phyloP scores from a whole-genome alignment of 2,113 vertebrate genomes.

The Oreochromis niloticus region DNA sequence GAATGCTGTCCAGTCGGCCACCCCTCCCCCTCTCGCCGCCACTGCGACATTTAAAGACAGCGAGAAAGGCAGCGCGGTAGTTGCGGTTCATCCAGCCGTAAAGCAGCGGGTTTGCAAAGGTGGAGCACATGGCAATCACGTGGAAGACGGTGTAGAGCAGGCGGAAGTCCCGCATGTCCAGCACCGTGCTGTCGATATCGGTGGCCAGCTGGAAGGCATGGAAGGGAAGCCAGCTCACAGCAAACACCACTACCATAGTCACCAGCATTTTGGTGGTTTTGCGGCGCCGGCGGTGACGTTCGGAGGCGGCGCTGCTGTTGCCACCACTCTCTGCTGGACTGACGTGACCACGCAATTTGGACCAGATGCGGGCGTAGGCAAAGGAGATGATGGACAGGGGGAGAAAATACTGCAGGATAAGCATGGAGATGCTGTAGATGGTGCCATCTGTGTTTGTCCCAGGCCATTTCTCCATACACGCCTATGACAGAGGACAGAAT shows the following conservation, averaged over 20 bases:
- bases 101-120: constrained; percentile 91
- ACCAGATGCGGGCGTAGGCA: constrained; percentile 89
- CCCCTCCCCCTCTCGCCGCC: constrained; percentile 13
- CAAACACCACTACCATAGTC: constrained; percentile 91
- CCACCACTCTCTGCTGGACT: constrained; percentile 68
- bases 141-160: constrained; percentile 93
- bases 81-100: constrained; percentile 99
- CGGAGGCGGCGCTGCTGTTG: constrained; percentile 60
- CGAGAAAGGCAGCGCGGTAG: constrained; percentile 87
- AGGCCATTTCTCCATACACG: constrained; percentile 92
- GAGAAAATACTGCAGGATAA: constrained; percentile 88
- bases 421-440: constrained; percentile 85
- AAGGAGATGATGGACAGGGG: constrained; percentile 88
- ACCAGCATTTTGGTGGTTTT: constrained; percentile 96
- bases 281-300: constrained; percentile 82
- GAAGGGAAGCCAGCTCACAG: constrained; percentile 90
- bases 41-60: constrained; percentile 80
- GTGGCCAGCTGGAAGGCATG: constrained; percentile 93
- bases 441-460: constrained; percentile 82
- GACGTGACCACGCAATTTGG: constrained; percentile 85
- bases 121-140: constrained; percentile 93
- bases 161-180: constrained; percentile 88
- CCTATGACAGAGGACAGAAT: constrained; percentile 21
- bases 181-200: constrained; percentile 85
- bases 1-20: constrained; percentile 44